Conservation (phyloP, 1,140 invertebrate genomes). For the Coboldia fuscipes region DNA sequence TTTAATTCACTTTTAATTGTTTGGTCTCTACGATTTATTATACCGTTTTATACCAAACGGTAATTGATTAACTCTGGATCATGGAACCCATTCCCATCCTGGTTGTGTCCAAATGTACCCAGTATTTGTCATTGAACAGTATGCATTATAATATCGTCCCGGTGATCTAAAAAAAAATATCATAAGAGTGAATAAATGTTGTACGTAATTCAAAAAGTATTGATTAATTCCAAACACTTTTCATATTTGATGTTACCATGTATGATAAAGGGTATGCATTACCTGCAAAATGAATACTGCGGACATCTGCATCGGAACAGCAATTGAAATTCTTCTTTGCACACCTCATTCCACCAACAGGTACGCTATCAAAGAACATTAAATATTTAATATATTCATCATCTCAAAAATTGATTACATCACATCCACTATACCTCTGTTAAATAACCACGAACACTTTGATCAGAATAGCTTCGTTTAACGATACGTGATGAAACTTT, state of each 20-base stretch:
- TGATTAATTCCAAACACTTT: not conserved
- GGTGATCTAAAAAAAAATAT: constrained; percentile 37
- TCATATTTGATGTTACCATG: constrained; percentile 2
- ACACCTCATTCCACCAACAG: constrained; percentile 84
- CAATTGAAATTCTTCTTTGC: constrained; percentile 75
- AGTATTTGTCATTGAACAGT: constrained; percentile 71
- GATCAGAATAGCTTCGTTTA: constrained; percentile 52
- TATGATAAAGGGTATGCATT: too few relatives aligned
- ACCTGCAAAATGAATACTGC: constrained; percentile 65
- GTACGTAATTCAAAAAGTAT: constrained; percentile 1
- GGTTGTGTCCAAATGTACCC: not conserved
- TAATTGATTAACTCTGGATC: not conserved
- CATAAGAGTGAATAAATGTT: too few relatives aligned
- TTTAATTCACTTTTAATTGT: not conserved
- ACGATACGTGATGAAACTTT: constrained; percentile 19
- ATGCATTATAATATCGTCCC: constrained; percentile 73
- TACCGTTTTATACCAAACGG: not conserved
- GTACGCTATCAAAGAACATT: constrained; percentile 35
- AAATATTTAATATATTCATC: constrained; percentile 4
- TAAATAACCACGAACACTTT: constrained; percentile 53
- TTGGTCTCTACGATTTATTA: not conserved
- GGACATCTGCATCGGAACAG: constrained; percentile 72
- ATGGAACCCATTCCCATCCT: not conserved
- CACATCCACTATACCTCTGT: constrained; percentile 37
- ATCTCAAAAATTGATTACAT: constrained; percentile 1